These are phyloP conservation scores for Pluvianellus socialis DNA, from an alignment of 2,113 vertebrate genomes.

Conservation along the genomic window DNA sequence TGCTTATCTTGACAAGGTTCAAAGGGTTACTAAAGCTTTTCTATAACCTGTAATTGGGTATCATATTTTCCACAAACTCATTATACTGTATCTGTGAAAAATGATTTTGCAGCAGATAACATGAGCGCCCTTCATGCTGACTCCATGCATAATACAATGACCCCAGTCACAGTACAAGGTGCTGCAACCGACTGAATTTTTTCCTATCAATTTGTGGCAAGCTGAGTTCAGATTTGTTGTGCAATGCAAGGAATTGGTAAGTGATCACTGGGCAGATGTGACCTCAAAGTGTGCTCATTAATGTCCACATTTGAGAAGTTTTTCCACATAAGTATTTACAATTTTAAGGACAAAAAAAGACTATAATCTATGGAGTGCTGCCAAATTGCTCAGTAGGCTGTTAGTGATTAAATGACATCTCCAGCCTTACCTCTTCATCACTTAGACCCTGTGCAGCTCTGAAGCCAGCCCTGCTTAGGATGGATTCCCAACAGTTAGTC, in stretches of 20 bases:
- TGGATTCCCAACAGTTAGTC: neutral
- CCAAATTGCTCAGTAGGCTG: neutral
- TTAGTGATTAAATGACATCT: neutral
- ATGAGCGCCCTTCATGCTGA: neutral
- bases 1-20: neutral
- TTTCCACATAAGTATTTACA: neutral
- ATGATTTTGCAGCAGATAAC: neutral
- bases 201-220: neutral
- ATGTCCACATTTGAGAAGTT: neutral
- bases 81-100: neutral
- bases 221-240: neutral
- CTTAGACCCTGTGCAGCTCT: neutral
- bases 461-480: neutral
- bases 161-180: neutral
- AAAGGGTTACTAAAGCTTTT: neutral
- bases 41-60: neutral
- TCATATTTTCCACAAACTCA: conserved; percentile 18
- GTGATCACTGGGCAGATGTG: neutral
- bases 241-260: neutral
- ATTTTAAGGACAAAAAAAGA: neutral
- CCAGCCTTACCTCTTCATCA: neutral
- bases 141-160: neutral
- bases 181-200: neutral
- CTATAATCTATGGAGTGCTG: neutral
- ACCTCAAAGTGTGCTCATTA: neutral